Evolutionary conservation across 2,888 invertebrate genomes (phyloP).

Genomic region (Plusia festucae): DNA sequence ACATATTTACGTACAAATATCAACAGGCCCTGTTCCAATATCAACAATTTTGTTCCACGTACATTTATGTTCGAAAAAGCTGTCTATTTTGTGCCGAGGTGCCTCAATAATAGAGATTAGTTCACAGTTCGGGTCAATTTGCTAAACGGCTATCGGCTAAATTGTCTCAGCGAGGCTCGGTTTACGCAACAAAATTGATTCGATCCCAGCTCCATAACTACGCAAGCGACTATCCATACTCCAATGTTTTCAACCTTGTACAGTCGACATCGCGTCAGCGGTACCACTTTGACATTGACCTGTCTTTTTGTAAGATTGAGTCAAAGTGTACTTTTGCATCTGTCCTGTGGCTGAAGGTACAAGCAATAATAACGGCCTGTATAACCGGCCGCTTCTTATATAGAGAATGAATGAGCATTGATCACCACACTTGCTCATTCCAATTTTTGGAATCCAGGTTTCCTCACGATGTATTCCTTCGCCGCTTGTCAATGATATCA

Average conservation of each 20-base stretch:
- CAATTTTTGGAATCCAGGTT: no score
- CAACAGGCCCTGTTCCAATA: background rate
- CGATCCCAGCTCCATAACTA: constrained; percentile 32
- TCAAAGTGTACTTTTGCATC: background rate
- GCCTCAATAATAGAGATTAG: constrained; percentile 39
- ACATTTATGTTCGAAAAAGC: constrained; percentile 26
- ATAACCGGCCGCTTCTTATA: no score
- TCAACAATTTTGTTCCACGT: constrained; percentile 8
- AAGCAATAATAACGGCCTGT: no score
- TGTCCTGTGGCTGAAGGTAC: no score
- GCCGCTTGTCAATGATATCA: no score
- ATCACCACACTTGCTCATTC: no score
- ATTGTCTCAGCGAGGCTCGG: constrained; percentile 50
- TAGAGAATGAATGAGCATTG: no score
- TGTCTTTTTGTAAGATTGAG: background rate
- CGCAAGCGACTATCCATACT: constrained; percentile 13
- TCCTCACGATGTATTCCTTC: no score
- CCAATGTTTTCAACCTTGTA: constrained; percentile 15
- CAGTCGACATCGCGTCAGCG: constrained; percentile 1
- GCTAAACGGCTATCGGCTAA: constrained; percentile 47
- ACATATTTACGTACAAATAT: constrained; percentile 3
- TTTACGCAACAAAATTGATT: constrained; percentile 60
- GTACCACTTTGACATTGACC: background rate
- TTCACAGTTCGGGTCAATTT: constrained; percentile 50
- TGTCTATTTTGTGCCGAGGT: constrained; percentile 6